These are phyloP conservation scores for Apodemus sylvaticus DNA, from an alignment of 2,113 vertebrate species.

Conservation along the genomic window DNA sequence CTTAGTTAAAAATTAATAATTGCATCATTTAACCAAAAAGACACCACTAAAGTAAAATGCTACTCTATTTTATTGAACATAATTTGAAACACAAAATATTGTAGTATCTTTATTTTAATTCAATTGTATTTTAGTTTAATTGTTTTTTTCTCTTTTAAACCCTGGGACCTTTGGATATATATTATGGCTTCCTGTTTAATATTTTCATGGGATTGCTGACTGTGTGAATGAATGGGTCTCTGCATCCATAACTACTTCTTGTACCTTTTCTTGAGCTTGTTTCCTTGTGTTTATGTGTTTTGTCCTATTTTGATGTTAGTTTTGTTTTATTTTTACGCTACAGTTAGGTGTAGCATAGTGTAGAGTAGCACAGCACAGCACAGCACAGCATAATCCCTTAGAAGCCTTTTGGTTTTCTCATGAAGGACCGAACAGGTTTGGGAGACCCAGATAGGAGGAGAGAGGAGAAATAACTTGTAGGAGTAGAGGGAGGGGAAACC, in stretches of 20 bases:
- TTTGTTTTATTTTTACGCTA: background rate
- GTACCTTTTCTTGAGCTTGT: background rate
- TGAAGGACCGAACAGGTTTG: background rate
- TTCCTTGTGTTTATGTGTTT: background rate
- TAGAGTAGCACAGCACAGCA: too few relatives aligned
- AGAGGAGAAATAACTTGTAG: background rate
- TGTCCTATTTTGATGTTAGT: background rate
- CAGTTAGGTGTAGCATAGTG: fast-evolving
- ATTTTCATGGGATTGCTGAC: background rate
- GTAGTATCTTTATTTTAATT: background rate
- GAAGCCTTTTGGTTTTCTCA: background rate
- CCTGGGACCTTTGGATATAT: background rate
- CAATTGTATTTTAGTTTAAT: background rate
- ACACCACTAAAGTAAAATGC: background rate
- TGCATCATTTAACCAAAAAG: background rate
- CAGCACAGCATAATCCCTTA: background rate
- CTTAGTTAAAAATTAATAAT: background rate
- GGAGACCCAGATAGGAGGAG: background rate
- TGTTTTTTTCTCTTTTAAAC: background rate
- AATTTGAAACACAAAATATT: background rate
- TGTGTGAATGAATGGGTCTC: background rate
- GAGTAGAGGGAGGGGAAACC: background rate
- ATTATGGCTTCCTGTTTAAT: background rate
- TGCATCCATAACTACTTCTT: background rate
- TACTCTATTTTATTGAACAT: background rate